Percentiles rank a stretch among this genome's conserved stretches.
phyloP scores from a whole-genome alignment of 2,797 vertebrate genomes.

The Hydrophis major region DNA sequence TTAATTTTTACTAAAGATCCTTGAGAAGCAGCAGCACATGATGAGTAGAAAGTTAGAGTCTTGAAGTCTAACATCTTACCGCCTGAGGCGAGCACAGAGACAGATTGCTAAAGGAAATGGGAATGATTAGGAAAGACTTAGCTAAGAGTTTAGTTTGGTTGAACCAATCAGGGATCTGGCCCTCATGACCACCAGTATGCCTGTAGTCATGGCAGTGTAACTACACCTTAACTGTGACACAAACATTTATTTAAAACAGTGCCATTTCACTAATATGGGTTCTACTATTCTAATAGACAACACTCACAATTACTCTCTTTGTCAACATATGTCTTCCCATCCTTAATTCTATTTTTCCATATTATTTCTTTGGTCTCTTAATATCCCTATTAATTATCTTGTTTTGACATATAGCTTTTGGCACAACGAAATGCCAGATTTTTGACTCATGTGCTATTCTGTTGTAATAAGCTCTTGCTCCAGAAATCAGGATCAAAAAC shows the following conservation, averaged over 20 bases:
- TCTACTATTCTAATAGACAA: constrained; percentile 14
- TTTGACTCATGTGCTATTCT: constrained; percentile 55
- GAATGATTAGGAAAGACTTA: not conserved
- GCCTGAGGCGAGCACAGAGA: not conserved
- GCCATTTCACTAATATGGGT: not conserved
- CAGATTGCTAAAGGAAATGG: not conserved
- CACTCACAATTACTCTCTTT: constrained; percentile 7
- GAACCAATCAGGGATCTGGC: not conserved
- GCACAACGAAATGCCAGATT: constrained; percentile 34
- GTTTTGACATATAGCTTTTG: constrained; percentile 37
- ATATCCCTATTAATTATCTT: constrained; percentile 38
- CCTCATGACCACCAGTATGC: not conserved
- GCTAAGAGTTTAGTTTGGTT: not conserved
- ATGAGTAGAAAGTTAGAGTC: not conserved
- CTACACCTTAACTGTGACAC: not conserved
- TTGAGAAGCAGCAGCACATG: not conserved
- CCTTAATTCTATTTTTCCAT: constrained; percentile 37
- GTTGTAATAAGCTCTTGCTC: constrained; percentile 45
- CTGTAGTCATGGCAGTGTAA: not conserved
- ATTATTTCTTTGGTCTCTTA: constrained; percentile 43
- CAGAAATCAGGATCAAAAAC: constrained; percentile 41
- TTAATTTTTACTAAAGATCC: not conserved
- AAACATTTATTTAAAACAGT: not conserved
- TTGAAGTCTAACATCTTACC: no score
- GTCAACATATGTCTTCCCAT: constrained; percentile 1